Conservation (phyloP, 2,113 vertebrate species). For the Phaethornis superciliosus region DNA sequence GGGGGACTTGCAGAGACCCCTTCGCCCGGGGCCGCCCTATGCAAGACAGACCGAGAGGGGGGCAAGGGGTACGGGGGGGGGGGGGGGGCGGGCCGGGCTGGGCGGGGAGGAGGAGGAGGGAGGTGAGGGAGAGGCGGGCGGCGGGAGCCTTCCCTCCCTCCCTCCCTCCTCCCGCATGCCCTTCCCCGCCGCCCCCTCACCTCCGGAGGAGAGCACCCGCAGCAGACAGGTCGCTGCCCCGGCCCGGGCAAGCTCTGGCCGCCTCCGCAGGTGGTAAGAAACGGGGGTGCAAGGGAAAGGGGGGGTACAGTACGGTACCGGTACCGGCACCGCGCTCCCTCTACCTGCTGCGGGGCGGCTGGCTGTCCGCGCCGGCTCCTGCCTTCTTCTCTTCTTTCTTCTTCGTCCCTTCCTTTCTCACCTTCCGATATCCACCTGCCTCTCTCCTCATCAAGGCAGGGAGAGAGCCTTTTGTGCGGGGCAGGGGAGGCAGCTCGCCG, state of each 20-base stretch:
- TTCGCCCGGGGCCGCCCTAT: neutral
- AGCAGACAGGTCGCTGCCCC: constrained; percentile 20
- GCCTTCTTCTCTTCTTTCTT: neutral
- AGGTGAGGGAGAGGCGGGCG: constrained; percentile 15
- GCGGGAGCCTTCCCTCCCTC: neutral
- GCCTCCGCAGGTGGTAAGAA: constrained; percentile 39
- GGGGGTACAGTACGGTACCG: neutral
- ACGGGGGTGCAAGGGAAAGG: neutral
- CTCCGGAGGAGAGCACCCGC: constrained; percentile 9
- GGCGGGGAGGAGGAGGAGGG: neutral
- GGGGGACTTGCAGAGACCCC: neutral
- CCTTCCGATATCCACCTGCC: constrained; percentile 43
- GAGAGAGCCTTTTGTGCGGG: neutral
- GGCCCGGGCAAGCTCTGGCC: neutral
- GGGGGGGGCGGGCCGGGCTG: neutral
- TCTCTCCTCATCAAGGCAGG: neutral
- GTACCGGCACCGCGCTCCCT: neutral
- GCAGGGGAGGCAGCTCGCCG: neutral
- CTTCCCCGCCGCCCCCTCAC: constrained; percentile 33
- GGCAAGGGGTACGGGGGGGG: neutral
- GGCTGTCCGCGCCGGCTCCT: neutral
- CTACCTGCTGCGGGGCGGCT: constrained; percentile 18
- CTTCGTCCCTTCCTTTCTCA: neutral
- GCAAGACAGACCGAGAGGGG: neutral
- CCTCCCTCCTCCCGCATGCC: constrained; percentile 15